Base-by-base conservation (phyloP, 2,888 invertebrate species). In the Tillus elongatus region DNA sequence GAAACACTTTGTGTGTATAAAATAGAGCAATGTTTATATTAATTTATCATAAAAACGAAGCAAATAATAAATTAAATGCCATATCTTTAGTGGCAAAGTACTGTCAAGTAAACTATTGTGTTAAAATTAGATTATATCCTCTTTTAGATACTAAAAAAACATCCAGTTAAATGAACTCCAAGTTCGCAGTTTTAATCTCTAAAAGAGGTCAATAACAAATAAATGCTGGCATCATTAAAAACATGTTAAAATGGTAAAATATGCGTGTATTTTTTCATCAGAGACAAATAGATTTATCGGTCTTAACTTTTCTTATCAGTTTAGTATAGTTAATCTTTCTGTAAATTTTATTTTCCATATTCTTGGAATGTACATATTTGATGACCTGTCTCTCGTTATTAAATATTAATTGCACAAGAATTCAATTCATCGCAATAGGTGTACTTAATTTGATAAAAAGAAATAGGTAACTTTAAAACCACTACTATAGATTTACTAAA, bases 261-360 rank as follows among this genome's bases (percentile, higher is more conserved):
- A n/a, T n/a, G 6, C 6, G n/a, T 39, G 34, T 35, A 30, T 37
- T 49, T 56, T 52, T 57, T 52, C 49, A 31, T 49, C 46, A 49
- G 56, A 51, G 60, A 51, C 52, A 57, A 59, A 57, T 54, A 54
- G 53, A 53, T 58, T 63, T 61, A 64, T 64, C 64, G 63, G 64
- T 64, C 63, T 63, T 52, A 56, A 55, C 40, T 53, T 47, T 43
- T 40, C 48, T 54, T 54, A 55, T 54, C 55, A 40, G 46, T 49
- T 49, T 46, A 47, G 47, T 49, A 49, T 46, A 45, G 45, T 54
- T 38, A 38, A 38, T 38, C 37, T 48, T 48, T 48, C 45, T 45
- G 49, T 41, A 41, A 41, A 41, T 38, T 41, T 41, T 41, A 37
- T 36, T 37, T 37, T 40, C 37, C 11, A 8, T 10, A 29, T 11